Base-by-base conservation (phyloP, 2,113 vertebrate species). In the Istiophorus platypterus region DNA sequence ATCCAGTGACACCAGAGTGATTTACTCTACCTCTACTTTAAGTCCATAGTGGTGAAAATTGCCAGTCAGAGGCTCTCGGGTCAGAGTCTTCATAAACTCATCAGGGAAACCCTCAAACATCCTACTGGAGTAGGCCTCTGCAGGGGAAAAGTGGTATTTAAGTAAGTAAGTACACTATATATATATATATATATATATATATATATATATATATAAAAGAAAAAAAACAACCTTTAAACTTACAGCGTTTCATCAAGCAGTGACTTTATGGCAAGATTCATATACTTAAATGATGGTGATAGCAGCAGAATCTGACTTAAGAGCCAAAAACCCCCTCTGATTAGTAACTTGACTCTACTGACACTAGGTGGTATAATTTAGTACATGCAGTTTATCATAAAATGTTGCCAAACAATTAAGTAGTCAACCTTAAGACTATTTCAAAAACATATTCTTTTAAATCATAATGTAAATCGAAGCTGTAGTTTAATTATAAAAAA, bases 31-130 rank as follows among this genome's bases (percentile, higher is more conserved):
- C 94, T 95, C 15, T 2, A 92, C 62, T 26, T 85, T 82, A 4
- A 96, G 2, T 31, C 96, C 95, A 76, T 86, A 96, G 80, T 93
- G 77, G 76, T 96, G 96, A 85, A 96, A 96, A 79, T 96, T 96
- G 45, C 88, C 95, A 22, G 96, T 95, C 27, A 96, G 87, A 5
- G 95, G 89, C 77, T 96, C 96, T 24, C 81, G 57, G 39, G 92
- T 70, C 77, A 96, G 65, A 49, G 92, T 91, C 59, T 78, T 88
- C 47, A 94, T 78, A 7, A 96, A 68, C 8, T 93, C 80, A 0
- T 64, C 17, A 12, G 95, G 91, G 77, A 96, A 94, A 29, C 52
- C 76, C 10, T 65, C 14, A 64, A 96, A 96, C 92, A 96, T 94
- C 76, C 65, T 89, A 42, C 96, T 96, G 51, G 91, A 84, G 22